Evolutionary conservation across 2,113 vertebrate genomes (phyloP), one percentile per base, ranked within the genome.

Genomic region (Cynoglossus semilaevis): DNA sequence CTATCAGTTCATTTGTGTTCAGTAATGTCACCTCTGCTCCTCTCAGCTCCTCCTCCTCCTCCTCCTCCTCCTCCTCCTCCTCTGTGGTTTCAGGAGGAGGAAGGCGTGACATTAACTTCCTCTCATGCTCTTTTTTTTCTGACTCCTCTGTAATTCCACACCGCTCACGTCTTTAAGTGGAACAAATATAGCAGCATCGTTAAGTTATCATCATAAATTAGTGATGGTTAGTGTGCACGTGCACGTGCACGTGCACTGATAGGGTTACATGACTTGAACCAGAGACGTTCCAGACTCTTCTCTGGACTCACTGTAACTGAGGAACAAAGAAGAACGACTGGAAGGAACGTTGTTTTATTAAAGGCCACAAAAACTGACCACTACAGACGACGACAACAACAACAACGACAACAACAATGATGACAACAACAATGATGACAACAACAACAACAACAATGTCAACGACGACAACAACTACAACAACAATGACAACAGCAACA

Each of bases 1-100:
- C 83, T 83, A 62, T 63, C 55, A 85, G 81, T 72, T 85, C 75
- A 79, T 82, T 82, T 75, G 80, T 89, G 84, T 87, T 85, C 75
- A 80, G 77, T 87, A 85, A 85, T 87, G 82, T 86, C 81, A 82
- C 66, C 77, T 52, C 29, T 58, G 65, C 77, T 63, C 44, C 2
- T 35, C 50, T 2, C 40, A n/a, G n/a, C 40, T 2, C 8, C 40
- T 1, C 40, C 40, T 12, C 40, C 40, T 10, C 40, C 40, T 13
- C 12, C 40, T 13, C 38, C 38, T 7, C 38, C 38, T 2, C 66
- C n/a, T n/a, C 76, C 65, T 61, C 77, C 65, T 59, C 59, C 37
- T 38, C 72, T 58, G 64, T 63, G 52, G 67, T 72, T 79, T 65
- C 15, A 62, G 64, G 71, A 71, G 59, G 72, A 72, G 69, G 63